Evolutionary conservation across 2,888 invertebrate species (phyloP).

Genomic region (Epistrophe grossulariae): DNA sequence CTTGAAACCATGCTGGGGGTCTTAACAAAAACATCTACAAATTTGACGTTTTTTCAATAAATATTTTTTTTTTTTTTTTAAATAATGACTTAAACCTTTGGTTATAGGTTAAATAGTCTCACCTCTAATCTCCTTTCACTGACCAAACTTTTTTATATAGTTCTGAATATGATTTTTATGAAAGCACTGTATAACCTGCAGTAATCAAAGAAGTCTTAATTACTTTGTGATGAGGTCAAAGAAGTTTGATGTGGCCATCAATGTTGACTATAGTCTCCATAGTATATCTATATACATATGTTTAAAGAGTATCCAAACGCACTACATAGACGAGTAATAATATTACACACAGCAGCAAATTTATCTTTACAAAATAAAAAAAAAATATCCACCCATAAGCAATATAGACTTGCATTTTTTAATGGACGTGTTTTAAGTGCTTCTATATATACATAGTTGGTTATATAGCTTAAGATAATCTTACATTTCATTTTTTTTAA

Average conservation of each 20-base stretch:
- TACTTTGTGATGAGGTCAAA: not conserved
- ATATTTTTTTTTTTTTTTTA: no score
- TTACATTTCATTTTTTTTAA: conserved; percentile 34
- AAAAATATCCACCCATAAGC: not conserved
- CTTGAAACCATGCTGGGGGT: no score
- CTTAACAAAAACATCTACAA: no score
- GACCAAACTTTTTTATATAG: not conserved
- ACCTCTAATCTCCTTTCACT: not conserved
- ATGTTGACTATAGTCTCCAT: not conserved
- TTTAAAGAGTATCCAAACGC: not conserved
- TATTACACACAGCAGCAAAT: not conserved
- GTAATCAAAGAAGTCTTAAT: not conserved
- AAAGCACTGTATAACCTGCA: not conserved
- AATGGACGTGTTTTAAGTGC: conserved; percentile 43
- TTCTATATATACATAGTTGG: not conserved
- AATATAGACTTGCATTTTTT: conserved; percentile 14
- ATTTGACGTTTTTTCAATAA: no score
- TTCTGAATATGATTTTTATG: not conserved
- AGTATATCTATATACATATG: not conserved
- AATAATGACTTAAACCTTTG: no score
- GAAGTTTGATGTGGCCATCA: not conserved
- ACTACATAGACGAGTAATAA: not conserved
- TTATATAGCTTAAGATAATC: conserved; percentile 11
- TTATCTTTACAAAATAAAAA: not conserved
- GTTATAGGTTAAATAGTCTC: not conserved